Evolutionary conservation across 2,888 invertebrate species (phyloP).

Genomic region (Tortrix viridana): DNA sequence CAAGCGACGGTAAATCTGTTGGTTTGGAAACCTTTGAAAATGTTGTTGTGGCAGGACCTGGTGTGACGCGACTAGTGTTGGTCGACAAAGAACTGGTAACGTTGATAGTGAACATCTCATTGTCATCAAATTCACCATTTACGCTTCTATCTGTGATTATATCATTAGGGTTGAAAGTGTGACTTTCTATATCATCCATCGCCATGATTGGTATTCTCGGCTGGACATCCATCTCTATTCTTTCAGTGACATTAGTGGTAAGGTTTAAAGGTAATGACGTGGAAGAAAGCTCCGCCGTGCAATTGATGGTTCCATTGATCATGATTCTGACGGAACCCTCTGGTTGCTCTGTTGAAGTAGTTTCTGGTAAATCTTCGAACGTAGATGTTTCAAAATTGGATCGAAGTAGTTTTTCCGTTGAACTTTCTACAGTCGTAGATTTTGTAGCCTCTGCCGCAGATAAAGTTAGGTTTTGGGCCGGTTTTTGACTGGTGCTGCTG

Average conservation of each 20-base stretch:
- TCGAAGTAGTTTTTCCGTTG: slow-evolving; percentile 40
- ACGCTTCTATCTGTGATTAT: slow-evolving; percentile 71
- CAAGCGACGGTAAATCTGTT: slow-evolving; percentile 63
- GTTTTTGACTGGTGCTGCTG: slow-evolving; percentile 39
- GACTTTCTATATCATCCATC: slow-evolving; percentile 56
- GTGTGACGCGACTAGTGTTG: slow-evolving; percentile 64
- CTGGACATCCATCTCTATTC: slow-evolving; percentile 53
- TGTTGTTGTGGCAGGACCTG: slow-evolving; percentile 45
- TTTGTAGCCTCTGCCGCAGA: slow-evolving; percentile 43
- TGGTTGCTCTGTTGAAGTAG: slow-evolving; percentile 61
- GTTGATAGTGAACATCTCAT: slow-evolving; percentile 82
- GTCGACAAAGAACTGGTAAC: slow-evolving; percentile 81
- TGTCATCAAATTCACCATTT: slow-evolving; percentile 70
- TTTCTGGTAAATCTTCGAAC: slow-evolving; percentile 44
- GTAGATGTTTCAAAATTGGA: slow-evolving; percentile 42
- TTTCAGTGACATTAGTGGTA: slow-evolving; percentile 56
- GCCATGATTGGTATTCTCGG: slow-evolving; percentile 62
- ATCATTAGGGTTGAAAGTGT: slow-evolving; percentile 67
- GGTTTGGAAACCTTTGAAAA: slow-evolving; percentile 61
- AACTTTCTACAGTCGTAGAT: slow-evolving; percentile 42
- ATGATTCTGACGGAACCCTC: slow-evolving; percentile 68
- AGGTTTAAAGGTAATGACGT: slow-evolving; percentile 65
- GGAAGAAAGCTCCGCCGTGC: slow-evolving; percentile 75
- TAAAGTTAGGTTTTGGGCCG: slow-evolving; percentile 42
- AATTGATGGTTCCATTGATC: slow-evolving; percentile 77